Conservation (phyloP, 2,113 vertebrate genomes). For the Odobenus rosmarus region DNA sequence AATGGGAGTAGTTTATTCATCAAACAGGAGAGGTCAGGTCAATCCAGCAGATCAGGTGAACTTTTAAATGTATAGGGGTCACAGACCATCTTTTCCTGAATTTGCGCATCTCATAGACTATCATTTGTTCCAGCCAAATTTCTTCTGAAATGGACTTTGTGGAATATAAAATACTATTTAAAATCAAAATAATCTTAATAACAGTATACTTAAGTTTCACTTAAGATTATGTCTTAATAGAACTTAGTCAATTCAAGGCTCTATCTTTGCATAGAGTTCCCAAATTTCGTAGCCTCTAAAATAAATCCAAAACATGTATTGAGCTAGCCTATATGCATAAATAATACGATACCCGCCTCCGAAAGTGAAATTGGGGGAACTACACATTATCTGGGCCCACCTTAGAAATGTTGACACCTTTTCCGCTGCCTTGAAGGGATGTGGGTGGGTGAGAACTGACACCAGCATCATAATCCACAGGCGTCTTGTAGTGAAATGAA, state of each 20-base stretch:
- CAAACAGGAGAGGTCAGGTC: not conserved
- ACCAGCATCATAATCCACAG: slow-evolving; percentile 44
- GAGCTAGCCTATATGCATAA: not conserved
- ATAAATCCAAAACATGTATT: not conserved
- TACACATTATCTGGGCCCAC: not conserved
- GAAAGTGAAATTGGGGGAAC: not conserved
- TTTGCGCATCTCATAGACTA: not conserved
- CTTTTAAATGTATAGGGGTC: not conserved
- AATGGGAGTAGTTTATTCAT: not conserved
- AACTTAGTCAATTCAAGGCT: not conserved
- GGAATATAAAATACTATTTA: not conserved
- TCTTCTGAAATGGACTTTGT: not conserved
- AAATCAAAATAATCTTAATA: slow-evolving; percentile 11
- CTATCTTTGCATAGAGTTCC: not conserved
- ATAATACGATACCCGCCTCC: not conserved
- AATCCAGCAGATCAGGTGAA: not conserved
- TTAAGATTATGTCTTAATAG: slow-evolving; percentile 8
- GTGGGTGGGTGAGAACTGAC: slow-evolving; percentile 52
- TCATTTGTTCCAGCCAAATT: not conserved
- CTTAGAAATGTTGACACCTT: slow-evolving; percentile 7
- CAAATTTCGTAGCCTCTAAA: slow-evolving; percentile 25
- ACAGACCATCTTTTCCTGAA: not conserved
- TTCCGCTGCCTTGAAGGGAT: not conserved
- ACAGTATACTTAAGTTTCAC: not conserved
- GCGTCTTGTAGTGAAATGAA: not conserved